Base-by-base conservation (phyloP, 2,797 vertebrate species). In the Argya squamiceps region DNA sequence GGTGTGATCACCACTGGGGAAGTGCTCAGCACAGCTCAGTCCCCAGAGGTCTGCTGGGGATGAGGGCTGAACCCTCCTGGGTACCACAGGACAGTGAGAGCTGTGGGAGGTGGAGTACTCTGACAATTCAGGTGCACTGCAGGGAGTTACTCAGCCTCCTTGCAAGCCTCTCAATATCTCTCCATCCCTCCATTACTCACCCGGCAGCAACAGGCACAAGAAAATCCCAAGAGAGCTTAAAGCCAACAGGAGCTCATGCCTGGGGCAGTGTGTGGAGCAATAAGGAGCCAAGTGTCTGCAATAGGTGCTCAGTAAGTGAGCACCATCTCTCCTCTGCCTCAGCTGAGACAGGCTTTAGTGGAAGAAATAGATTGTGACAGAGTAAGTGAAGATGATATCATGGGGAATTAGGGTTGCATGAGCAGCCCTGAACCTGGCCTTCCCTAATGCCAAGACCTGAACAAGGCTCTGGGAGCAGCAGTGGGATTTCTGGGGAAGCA, bases 351-450 rank as follows among this genome's bases (percentile, higher is more conserved):
- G 71, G 68, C 39, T 73, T 53, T 12, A 43, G 55, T 39, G 84
- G 55, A 65, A 89, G 87, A 91, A 95, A 88, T 34, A 50, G 76
- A 10, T 59, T 43, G 60, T 91, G 96, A 60, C 84, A 91, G 79
- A 5, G 3, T 36, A 80, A 85, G 71, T 60, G 79, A 80, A 65
- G 87, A 93, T 80, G 82, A 60, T 58, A 83, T 93, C 84, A 83
- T 19, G 49, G 43, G 63, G 65, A 86, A 93, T 90, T 86, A 94
- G 67, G 62, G 58, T 59, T 94, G 80, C 59, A 37, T 73, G 73
- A 93, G 73, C 58, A 90, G 18, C 37, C 30, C 58, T 68, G 65
- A 88, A n/a, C 43, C n/a, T 92, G 65, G 36, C 50, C 64, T 71
- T 92, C 70, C 43, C 55, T 63, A n/a, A 44, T 52, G 53, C 39